These are phyloP conservation scores for Drosophila atripex DNA, from an alignment of 2,888 invertebrate species.

Conservation along the genomic window DNA sequence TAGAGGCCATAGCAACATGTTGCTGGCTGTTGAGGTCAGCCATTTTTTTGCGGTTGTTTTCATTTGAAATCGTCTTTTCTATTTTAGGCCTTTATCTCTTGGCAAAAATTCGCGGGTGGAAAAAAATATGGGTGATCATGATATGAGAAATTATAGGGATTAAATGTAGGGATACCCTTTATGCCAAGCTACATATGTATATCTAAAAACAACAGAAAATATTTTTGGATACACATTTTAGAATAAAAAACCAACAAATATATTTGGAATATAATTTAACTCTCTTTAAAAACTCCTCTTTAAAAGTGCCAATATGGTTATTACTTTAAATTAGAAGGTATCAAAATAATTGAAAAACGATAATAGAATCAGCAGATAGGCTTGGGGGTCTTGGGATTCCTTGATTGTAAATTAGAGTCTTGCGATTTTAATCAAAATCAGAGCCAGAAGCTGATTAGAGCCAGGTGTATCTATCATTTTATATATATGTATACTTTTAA, in stretches of 20 bases:
- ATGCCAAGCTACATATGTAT: neutral
- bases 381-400: constrained; percentile 21
- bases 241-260: neutral
- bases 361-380: constrained; percentile 33
- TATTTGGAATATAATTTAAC: neutral
- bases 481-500: constrained; percentile 16
- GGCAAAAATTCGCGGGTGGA: constrained; percentile 3
- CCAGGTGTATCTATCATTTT: constrained; percentile 22
- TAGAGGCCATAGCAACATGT: constrained; percentile 10
- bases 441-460: constrained; percentile 54
- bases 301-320: neutral
- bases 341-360: constrained; percentile 37
- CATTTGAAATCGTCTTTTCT: constrained; percentile 30
- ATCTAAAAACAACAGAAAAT: neutral
- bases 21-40: constrained; percentile 12
- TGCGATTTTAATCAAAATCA: constrained; percentile 47
- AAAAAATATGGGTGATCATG: constrained; percentile 13
- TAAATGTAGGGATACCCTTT: constrained; percentile 4
- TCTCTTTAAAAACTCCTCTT: neutral
- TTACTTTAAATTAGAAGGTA: neutral
- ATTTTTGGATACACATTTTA: no score
- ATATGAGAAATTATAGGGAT: neutral
- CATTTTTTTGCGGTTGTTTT: constrained; percentile 24
- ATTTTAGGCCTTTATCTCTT: constrained; percentile 22
- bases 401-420: constrained; percentile 60